Evolutionary conservation across 92 coral and sea anemone species (phyloP).

Genomic region (Palythoa grandis): DNA sequence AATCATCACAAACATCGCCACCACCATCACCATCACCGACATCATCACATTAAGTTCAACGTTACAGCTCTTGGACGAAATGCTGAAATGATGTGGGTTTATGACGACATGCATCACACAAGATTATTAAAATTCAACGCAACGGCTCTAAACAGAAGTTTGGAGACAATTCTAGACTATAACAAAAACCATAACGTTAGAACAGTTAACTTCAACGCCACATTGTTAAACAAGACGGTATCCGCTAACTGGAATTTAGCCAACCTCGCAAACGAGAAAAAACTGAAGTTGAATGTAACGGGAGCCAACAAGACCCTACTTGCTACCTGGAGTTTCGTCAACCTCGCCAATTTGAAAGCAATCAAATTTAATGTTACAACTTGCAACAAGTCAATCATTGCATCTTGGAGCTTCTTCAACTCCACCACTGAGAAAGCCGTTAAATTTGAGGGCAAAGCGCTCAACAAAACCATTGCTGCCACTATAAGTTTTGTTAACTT

Average conservation of each 20-base stretch:
- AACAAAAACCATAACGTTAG: constrained; percentile 53
- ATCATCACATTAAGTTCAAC: constrained; percentile 67
- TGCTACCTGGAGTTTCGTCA: constrained; percentile 61
- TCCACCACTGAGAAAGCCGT: constrained; percentile 66
- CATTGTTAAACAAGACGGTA: constrained; percentile 62
- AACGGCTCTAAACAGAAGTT: constrained; percentile 64
- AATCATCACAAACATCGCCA: constrained; percentile 54
- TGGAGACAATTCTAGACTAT: constrained; percentile 61
- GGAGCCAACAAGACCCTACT: constrained; percentile 65
- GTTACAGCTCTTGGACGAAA: constrained; percentile 70
- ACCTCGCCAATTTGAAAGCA: constrained; percentile 63
- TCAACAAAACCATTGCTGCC: constrained; percentile 53
- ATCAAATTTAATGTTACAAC: constrained; percentile 74
- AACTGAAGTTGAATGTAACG: constrained; percentile 67
- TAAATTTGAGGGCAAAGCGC: constrained; percentile 68
- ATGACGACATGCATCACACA: constrained; percentile 44
- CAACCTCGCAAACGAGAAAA: constrained; percentile 53
- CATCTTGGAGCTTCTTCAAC: constrained; percentile 67
- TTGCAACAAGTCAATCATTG: constrained; percentile 66
- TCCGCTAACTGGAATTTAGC: constrained; percentile 71
- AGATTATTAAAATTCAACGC: constrained; percentile 79
- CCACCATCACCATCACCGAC: constrained; percentile 56
- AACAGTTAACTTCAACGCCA: constrained; percentile 62
- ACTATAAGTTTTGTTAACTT: constrained; percentile 47
- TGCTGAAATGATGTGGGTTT: constrained; percentile 62